Percentiles rank a stretch among this genome's conserved stretches.
Evolutionary conservation across 2,888 invertebrate genomes (phyloP).

Genomic region (Leptinotarsa tumamoca): DNA sequence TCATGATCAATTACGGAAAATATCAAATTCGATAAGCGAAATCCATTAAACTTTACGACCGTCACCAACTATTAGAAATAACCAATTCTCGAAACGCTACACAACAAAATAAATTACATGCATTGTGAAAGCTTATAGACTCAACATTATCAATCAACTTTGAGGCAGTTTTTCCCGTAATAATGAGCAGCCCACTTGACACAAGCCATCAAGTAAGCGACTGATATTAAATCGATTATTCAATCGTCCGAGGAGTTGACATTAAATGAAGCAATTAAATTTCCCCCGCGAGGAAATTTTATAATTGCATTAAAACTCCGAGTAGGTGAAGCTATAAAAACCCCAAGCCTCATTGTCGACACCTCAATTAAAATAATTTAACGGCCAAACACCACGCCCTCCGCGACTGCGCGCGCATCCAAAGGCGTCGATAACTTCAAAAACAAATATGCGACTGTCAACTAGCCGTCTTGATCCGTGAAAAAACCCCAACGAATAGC

Average conservation of each 20-base stretch:
- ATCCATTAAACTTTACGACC: neutral
- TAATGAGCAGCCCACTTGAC: conserved; percentile 18
- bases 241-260: conserved; percentile 38
- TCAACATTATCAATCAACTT: conserved; percentile 11
- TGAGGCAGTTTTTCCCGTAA: neutral
- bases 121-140: neutral
- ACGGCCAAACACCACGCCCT: conserved; percentile 52
- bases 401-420: conserved; percentile 57
- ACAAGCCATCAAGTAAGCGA: conserved; percentile 12
- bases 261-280: conserved; percentile 42
- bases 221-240: conserved; percentile 35
- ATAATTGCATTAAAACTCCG: conserved; percentile 44
- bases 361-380: conserved; percentile 60
- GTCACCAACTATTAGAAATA: neutral
- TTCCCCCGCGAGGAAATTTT: conserved; percentile 35
- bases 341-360: conserved; percentile 46
- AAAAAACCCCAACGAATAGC: conserved; percentile 52
- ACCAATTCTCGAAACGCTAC: neutral
- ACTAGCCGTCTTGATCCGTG: conserved; percentile 56
- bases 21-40: neutral
- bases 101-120: neutral
- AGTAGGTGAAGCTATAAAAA: conserved; percentile 53
- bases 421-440: conserved; percentile 49
- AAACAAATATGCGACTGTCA: conserved; percentile 57
- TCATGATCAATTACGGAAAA: neutral